Base-by-base conservation (phyloP, 2,888 invertebrate species). In the Cataglyphis altisquamis region DNA sequence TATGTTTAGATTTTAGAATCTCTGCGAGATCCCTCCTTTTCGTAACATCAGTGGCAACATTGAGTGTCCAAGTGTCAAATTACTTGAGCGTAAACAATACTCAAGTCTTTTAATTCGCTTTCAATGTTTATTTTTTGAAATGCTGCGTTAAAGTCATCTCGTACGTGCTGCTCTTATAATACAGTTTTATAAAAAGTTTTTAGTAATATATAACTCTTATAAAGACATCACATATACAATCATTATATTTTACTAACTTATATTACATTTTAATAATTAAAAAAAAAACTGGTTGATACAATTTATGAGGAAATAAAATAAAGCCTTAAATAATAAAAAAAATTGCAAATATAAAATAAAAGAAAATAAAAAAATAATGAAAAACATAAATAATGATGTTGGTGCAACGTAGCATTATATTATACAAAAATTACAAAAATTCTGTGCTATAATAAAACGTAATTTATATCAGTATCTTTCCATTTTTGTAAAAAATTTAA, bases 1-100 rank as follows among this genome's bases (percentile, higher is more conserved):
- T 93, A 93, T 93, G 93, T 93, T 93, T 93, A 93, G 93, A 93
- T 92, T 90, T 89, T 87, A 90, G 91, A 91, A 93, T 92, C 89
- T 92, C 89, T 88, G 89, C 62, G 78, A 78, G 32, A 88, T 88
- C 87, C 84, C 84, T 82, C 85, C 83, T 80, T 78, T 86, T 67
- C 85, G 84, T 83, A 85, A 83, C 64, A 86, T 63, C 41, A 74
- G 45, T 64, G 55, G 60, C 62, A 52, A 45, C 83, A 36, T 4
- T 70, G 82, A 83, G 82, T 74, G 78, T 87, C 83, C 82, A 87
- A 89, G 92, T 91, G 89, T 92, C 92, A 89, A 90, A 91, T 92
- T 92, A 92, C 84, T 60, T 64, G 66, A 86, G 75, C 77, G 72
- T 74, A 63, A 78, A 62, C 45, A 12, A 60, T 15, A 32, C 15